A percentile compares a stretch with the other conserved stretches of the same genome.
Conservation (phyloP, 2,888 invertebrate species). For the Drosophila greeni region DNA sequence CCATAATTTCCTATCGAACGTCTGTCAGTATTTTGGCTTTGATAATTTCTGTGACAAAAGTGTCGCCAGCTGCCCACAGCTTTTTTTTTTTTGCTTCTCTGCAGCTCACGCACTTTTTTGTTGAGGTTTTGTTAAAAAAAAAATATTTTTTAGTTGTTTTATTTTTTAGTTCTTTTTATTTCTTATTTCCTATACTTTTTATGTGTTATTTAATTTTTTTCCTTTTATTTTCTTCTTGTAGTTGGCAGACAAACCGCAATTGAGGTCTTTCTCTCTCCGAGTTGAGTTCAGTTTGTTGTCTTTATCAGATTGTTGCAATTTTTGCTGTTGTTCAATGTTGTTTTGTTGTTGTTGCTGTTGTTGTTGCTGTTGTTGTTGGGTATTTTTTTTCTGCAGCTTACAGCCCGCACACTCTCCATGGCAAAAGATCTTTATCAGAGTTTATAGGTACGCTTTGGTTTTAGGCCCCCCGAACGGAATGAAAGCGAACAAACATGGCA, state of each 20-base stretch:
- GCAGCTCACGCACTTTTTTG: slow-evolving; percentile 34
- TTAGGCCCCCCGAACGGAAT: slow-evolving; percentile 23
- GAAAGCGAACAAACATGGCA: slow-evolving; percentile 44
- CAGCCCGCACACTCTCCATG: slow-evolving; percentile 60
- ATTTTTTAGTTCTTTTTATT: not conserved
- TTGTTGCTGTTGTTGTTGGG: slow-evolving; percentile 32
- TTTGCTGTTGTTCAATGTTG: slow-evolving; percentile 49
- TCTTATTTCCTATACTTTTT: not conserved
- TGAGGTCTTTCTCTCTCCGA: slow-evolving; percentile 24
- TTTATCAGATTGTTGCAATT: slow-evolving; percentile 72
- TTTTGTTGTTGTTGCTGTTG: slow-evolving; percentile 20
- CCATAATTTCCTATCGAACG: not conserved
- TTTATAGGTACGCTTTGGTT: slow-evolving; percentile 58
- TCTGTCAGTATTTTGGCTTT: slow-evolving; percentile 3
- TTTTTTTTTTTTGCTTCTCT: not conserved
- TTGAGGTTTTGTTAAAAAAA: not conserved
- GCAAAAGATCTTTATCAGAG: slow-evolving; percentile 69
- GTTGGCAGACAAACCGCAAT: slow-evolving; percentile 33
- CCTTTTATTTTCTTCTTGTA: slow-evolving; percentile 1
- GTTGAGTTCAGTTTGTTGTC: slow-evolving; percentile 52
- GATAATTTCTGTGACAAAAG: slow-evolving; percentile 20
- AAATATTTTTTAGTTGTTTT: not conserved
- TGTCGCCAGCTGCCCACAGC: slow-evolving; percentile 23
- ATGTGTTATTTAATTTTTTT: not conserved
- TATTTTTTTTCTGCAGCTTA: slow-evolving; percentile 10